Evolutionary conservation across 2,888 invertebrate species (phyloP), one percentile per base, ranked within the genome.

Genomic region (Euclidia mi): DNA sequence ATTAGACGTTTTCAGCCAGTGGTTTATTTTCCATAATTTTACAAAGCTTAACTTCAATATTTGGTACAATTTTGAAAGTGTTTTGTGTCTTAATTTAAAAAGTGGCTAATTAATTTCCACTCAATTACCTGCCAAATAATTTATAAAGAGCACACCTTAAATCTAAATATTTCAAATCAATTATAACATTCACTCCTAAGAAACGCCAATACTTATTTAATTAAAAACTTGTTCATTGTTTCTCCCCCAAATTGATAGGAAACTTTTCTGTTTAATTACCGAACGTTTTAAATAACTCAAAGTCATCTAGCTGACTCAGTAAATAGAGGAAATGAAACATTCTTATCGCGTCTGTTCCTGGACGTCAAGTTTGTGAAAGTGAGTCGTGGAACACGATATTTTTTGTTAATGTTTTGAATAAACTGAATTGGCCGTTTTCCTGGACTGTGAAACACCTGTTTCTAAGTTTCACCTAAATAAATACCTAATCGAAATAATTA

Each of bases 141-240:
- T n/a, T n/a, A n/a, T 32, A 29, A 7, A 43, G 31, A 67, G 46
- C 34, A 0, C 2, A 6, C 58, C 35, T 49, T 55, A 38, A 56
- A 17, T 14, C 28, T 48, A 69, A 78, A 77, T 74, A 74, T 79
- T 80, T 67, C 69, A 64, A 81, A 83, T 84, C 82, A 80, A 87
- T 86, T 83, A 80, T 70, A 72, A 65, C 73, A 71, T 62, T 62
- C 57, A 76, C 69, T 78, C 73, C 57, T 56, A 68, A 75, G 77
- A 69, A 82, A 78, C 79, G 76, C 82, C 86, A 81, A 87, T 87
- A 88, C 78, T 85, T 81, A 76, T 83, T 88, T 85, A 86, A 88
- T 87, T 88, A 85, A 79, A 82, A 88, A 87, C 79, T 84, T 87
- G 75, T 71, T 76, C 84, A 71, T 78, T 81, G 80, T 79, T 78